A percentile compares a stretch with the other conserved stretches of the same genome.
These are phyloP conservation scores for Acanthurus leucopareius DNA, from an alignment of 2,797 vertebrate species.

Conservation along the genomic window DNA sequence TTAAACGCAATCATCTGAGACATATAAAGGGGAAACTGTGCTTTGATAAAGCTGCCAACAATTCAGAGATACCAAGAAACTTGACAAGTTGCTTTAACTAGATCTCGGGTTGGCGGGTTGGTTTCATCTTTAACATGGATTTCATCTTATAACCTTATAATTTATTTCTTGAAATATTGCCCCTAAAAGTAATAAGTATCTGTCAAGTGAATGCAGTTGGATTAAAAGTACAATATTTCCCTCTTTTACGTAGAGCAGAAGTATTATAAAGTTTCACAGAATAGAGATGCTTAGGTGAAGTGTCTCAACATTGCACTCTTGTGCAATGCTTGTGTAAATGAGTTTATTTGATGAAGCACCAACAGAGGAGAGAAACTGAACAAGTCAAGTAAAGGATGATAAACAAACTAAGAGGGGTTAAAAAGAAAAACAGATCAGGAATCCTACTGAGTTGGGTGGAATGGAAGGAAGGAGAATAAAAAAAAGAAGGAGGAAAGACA, in stretches of 20 bases:
- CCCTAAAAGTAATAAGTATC: not conserved
- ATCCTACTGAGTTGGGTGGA: not conserved
- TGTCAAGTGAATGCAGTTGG: slow-evolving; percentile 11
- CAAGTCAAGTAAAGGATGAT: not conserved
- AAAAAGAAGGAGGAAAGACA: not conserved
- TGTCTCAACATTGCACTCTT: too few relatives aligned
- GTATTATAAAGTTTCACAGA: not conserved
- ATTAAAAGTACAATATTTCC: slow-evolving; percentile 2
- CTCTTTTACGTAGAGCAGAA: not conserved
- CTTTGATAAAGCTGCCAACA: not conserved
- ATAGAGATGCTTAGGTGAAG: not conserved
- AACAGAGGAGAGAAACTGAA: not conserved
- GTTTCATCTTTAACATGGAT: not conserved
- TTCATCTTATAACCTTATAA: not conserved
- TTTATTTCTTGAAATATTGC: not conserved
- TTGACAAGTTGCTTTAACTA: not conserved
- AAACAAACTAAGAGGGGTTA: not conserved
- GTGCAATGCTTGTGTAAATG: not conserved
- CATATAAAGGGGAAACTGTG: not conserved
- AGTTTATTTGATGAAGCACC: not conserved
- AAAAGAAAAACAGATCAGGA: not conserved
- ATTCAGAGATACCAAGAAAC: not conserved
- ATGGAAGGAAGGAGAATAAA: not conserved
- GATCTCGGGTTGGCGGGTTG: too few relatives aligned
- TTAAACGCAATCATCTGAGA: not conserved